These are phyloP conservation scores for Arnoldichthys spilopterus DNA, from an alignment of 2,797 vertebrate genomes.

Conservation along the genomic window DNA sequence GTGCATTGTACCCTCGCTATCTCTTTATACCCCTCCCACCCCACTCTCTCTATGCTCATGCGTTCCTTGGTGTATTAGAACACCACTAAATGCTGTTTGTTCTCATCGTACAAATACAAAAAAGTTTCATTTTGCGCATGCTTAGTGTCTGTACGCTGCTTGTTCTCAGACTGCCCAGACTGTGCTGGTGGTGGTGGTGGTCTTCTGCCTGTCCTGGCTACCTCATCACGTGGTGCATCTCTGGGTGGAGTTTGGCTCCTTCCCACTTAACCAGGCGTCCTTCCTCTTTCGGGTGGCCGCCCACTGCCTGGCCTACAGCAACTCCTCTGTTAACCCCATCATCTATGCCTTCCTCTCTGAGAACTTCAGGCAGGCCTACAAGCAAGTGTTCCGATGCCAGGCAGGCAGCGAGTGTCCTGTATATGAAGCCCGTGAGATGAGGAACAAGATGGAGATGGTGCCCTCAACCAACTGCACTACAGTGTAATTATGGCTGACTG, in stretches of 20 bases:
- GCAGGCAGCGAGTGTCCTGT: slow-evolving; percentile 72
- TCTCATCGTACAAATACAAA: too few species aligned
- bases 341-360: slow-evolving; percentile 97
- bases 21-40: too few species aligned
- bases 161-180: slow-evolving; percentile 93
- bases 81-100: too few species aligned
- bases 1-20: too few species aligned
- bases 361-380: slow-evolving; percentile 96
- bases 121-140: too few species aligned
- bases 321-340: slow-evolving; percentile 95
- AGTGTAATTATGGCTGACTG: slow-evolving; percentile 74
- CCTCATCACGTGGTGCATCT: slow-evolving; percentile 92
- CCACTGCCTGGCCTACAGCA: slow-evolving; percentile 96
- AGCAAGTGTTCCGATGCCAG: slow-evolving; percentile 92
- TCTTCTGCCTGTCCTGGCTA: slow-evolving; percentile 96
- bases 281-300: slow-evolving; percentile 89
- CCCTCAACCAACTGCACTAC: slow-evolving; percentile 93
- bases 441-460: slow-evolving; percentile 85
- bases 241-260: slow-evolving; percentile 93
- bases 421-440: slow-evolving; percentile 84
- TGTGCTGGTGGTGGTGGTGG: slow-evolving; percentile 94
- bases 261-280: slow-evolving; percentile 93
- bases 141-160: too few species aligned
- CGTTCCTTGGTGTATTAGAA: too few species aligned
- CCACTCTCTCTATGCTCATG: too few species aligned